Evolutionary conservation across 2,113 vertebrate genomes (phyloP), one percentile per base, ranked within the genome.

Genomic region (Gobiocypris rarus): DNA sequence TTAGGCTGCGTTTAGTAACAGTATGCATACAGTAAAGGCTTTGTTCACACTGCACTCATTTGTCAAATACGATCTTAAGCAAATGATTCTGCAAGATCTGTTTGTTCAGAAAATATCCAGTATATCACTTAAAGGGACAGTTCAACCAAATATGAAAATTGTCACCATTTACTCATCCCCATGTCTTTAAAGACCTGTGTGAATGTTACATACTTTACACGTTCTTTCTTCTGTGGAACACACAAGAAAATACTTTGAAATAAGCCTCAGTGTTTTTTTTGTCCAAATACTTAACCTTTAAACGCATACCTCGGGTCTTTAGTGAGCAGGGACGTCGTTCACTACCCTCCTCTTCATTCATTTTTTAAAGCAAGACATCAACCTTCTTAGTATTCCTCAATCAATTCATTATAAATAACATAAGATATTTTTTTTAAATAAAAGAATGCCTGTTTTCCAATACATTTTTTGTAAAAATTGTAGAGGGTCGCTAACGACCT

Each of bases 31-130:
- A 69, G 15, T 50, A 48, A 48, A 81, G 7, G 61, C 61, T 81
- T 69, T 81, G 78, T 81, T 67, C 61, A 52, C 78, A 80, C 38
- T 77, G 75, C 75, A 58, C 22, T 19, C 24, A 34, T 4, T 48
- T 78, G 26, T 38, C 24, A 81, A 50, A 50, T 67, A 2, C 10
- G 5, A 41, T 22, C 17, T 77, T 56, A 34, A 34, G 28, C 31
- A 19, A 31, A 19, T 43, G 52, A 58, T 38, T 38, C 38, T 8
- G 5, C 11, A 78, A 78, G 38, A 38, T 31, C n/a, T 31, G 9
- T 34, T 52, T 81, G 19, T 81, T 67, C 78, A 81, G 43, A 69
- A 9, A 65, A 67, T 81, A 65, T 22, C 15, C 24, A 19, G 14
- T 28, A 26, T 9, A 9, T 52, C 26, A 45, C 69, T 71, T 71